Conservation (phyloP, 35 echinoderm and acorn worm species). For the Stichopus chloronotus region DNA sequence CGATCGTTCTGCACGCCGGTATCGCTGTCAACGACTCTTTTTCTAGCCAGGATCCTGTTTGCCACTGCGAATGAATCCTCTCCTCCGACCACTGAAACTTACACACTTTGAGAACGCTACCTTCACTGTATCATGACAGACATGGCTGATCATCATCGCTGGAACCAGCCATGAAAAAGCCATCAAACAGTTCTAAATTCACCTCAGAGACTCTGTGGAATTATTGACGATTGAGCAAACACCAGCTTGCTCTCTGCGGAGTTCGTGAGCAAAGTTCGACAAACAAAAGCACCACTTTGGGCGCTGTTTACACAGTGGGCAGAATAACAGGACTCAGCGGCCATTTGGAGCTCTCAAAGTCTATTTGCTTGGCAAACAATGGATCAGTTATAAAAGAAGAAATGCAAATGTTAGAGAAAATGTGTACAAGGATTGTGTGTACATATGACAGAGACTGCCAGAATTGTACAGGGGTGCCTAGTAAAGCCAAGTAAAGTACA, state of each 20-base stretch:
- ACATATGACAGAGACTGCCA: slow-evolving; percentile 38
- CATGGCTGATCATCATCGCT: not conserved
- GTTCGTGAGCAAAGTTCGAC: slow-evolving; percentile 59
- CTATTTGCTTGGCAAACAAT: slow-evolving; percentile 60
- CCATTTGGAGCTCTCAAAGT: slow-evolving; percentile 56
- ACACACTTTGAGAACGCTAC: not conserved
- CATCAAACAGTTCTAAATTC: slow-evolving; percentile 51
- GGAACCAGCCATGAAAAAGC: slow-evolving; percentile 44
- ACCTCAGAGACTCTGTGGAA: slow-evolving; percentile 26
- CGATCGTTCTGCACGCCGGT: too few relatives aligned
- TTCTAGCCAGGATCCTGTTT: too few relatives aligned
- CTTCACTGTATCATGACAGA: not conserved
- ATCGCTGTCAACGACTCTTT: too few relatives aligned
- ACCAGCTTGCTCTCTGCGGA: slow-evolving; percentile 51
- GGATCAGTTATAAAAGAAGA: slow-evolving; percentile 60
- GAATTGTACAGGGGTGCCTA: slow-evolving; percentile 31
- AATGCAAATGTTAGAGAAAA: slow-evolving; percentile 56
- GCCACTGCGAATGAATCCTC: too few relatives aligned
- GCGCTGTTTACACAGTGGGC: slow-evolving; percentile 55
- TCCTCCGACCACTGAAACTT: too few relatives aligned
- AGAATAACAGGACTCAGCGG: slow-evolving; percentile 61
- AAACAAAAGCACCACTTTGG: slow-evolving; percentile 53
- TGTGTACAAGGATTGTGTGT: slow-evolving; percentile 64
- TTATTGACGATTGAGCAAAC: slow-evolving; percentile 59
- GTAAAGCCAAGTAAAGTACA: slow-evolving; percentile 23